Conservation (phyloP, 64 coral and sea anemone species). For the Stichodactyla mertensii region DNA sequence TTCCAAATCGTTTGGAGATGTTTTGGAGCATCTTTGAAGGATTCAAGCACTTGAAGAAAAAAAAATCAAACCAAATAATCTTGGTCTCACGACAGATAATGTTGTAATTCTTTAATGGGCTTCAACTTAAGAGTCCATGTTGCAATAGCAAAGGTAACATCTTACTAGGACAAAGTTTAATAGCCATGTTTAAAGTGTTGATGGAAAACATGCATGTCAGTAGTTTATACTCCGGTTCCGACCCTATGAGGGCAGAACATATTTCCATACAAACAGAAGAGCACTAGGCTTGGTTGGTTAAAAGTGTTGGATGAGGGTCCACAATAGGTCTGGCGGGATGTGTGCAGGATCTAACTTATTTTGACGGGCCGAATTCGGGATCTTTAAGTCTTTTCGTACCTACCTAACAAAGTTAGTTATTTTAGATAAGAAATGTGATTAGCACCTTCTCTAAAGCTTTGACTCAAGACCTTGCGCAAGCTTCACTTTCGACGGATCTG, state of each 20-base stretch:
- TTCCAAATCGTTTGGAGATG: not conserved
- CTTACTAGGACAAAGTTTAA: not conserved
- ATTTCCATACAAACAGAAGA: not conserved
- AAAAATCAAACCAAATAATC: not conserved
- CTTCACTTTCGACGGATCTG: not conserved
- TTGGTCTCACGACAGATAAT: not conserved
- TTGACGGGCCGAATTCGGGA: too few species aligned
- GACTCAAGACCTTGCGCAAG: not conserved
- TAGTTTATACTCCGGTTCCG: not conserved
- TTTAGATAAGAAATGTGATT: conserved; percentile 14
- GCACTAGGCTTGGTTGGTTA: not conserved
- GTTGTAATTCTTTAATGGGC: not conserved
- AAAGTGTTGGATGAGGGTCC: not conserved
- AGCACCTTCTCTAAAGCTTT: not conserved
- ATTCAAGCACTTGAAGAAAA: not conserved
- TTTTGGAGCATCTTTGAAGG: not conserved
- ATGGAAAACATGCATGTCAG: not conserved
- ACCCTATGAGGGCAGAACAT: not conserved
- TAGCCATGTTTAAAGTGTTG: conserved; percentile 3
- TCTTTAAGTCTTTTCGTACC: not conserved
- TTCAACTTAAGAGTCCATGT: not conserved
- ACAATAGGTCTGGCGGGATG: too few species aligned
- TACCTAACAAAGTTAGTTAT: not conserved
- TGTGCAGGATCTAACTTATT: too few species aligned
- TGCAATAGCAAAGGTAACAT: not conserved